Base-by-base conservation (phyloP, 2,888 invertebrate genomes). In the Drosophila basisetae region DNA sequence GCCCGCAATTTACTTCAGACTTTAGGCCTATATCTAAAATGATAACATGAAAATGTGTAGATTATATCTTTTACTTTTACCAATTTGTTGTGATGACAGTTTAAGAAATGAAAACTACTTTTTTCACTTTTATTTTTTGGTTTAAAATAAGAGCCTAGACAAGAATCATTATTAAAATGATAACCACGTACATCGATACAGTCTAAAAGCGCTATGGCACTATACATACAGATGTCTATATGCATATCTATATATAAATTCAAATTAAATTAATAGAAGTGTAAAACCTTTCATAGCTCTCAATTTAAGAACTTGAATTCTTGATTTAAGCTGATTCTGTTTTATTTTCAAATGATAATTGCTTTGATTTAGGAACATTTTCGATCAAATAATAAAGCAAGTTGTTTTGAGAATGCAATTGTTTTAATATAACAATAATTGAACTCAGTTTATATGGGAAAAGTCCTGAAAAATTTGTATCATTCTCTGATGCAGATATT, bases 1-100 rank as follows among this genome's bases (percentile, higher is more conserved):
- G 18, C 28, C 47, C 33, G 58, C 47, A 54, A 58, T 56, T 60
- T 52, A 6, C 33, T 28, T 18, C 4, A 53, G 37, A 33, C 25
- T 22, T 13, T 31, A 18, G 4, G 7, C 22, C 37, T 4, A 31
- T 18, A 50, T 16, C 5, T 22, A 37, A 16, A 18, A 6, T 6
- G 41, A 22, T 41, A 1, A 5, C 43, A 43, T 43, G 43, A 22
- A 11, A 43, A 43, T 22, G 5, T 22, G 11, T 22, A 22, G 43
- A 43, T 22, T 11, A 11, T 5, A 43, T 43, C 1, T 22, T 22
- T 11, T 5, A 22, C 41, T 43, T 22, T 11, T 11, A 43, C 43
- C 22, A n/a, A 41, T 22, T 41, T 41, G 11, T 11, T 11, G 2
- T 41, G 11, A 41, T n/a, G 9, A 41, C 39, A n/a, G 39, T 9